Evolutionary conservation across 2,888 invertebrate genomes (phyloP).

Genomic region (Drosophila flavopinicola): DNA sequence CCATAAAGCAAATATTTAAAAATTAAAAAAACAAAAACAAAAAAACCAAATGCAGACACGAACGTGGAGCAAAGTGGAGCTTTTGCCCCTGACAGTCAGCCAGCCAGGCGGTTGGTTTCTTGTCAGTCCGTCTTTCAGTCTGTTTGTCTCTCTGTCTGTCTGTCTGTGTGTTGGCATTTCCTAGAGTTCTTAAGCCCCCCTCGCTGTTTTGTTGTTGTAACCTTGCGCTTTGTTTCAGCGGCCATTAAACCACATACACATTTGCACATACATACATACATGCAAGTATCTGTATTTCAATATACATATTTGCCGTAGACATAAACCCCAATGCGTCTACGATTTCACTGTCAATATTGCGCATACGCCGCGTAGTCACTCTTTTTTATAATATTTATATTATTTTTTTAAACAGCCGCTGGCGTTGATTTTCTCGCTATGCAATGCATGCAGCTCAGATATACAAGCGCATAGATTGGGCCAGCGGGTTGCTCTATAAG

Average conservation of each 20-base stretch:
- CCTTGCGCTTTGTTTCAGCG: slow-evolving; percentile 75
- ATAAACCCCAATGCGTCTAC: slow-evolving; percentile 50
- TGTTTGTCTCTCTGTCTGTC: slow-evolving; percentile 22
- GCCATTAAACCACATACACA: slow-evolving; percentile 69
- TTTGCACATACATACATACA: slow-evolving; percentile 2
- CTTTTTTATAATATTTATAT: slow-evolving; percentile 52
- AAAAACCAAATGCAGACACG: slow-evolving; percentile 69
- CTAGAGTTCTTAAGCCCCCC: slow-evolving; percentile 63
- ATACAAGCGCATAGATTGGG: slow-evolving; percentile 10
- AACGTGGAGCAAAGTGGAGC: slow-evolving; percentile 52
- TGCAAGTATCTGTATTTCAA: slow-evolving; percentile 16
- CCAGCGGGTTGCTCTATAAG: slow-evolving; percentile 2
- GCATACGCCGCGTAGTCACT: slow-evolving; percentile 58
- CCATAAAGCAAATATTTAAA: slow-evolving; percentile 65
- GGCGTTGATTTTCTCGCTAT: slow-evolving; percentile 37
- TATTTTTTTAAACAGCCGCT: slow-evolving; percentile 44
- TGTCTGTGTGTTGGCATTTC: slow-evolving; percentile 59
- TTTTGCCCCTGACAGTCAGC: slow-evolving; percentile 56
- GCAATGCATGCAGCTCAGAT: slow-evolving; percentile 22
- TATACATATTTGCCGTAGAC: slow-evolving; percentile 44
- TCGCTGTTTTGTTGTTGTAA: slow-evolving; percentile 48
- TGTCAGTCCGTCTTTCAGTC: slow-evolving; percentile 17
- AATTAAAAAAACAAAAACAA: no score
- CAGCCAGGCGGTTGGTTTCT: slow-evolving; percentile 23
- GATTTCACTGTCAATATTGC: slow-evolving; percentile 80